Percentiles rank a stretch among this genome's conserved stretches.
These are phyloP conservation scores for Meta bourneti DNA, from an alignment of 2,888 invertebrate genomes.

Conservation along the genomic window DNA sequence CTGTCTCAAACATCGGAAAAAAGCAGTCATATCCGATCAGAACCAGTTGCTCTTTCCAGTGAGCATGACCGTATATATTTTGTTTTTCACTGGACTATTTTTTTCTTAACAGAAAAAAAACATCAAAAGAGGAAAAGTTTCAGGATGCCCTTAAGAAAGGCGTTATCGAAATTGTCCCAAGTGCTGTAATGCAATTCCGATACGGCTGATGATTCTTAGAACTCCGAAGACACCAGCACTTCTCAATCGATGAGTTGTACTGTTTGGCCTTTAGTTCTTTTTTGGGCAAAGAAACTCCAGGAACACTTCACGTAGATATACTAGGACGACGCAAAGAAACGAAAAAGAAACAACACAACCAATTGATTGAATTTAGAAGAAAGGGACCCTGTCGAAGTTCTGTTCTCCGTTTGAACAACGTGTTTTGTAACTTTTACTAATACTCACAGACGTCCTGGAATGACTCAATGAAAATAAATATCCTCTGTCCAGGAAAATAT, in stretches of 20 bases:
- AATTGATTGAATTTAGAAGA: conserved; percentile 60
- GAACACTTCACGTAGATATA: conserved; percentile 16
- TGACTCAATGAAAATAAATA: too few relatives aligned
- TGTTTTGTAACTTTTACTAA: not conserved
- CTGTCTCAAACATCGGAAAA: not conserved
- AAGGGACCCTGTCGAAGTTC: not conserved
- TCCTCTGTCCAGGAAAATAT: not conserved
- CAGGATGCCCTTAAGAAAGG: conserved; percentile 31
- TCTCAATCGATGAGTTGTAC: conserved; percentile 49
- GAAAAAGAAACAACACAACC: conserved; percentile 15
- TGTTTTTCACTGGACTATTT: conserved; percentile 12
- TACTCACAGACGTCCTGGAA: not conserved
- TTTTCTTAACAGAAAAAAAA: conserved; percentile 21
- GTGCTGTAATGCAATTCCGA: conserved; percentile 64
- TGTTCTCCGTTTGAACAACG: not conserved
- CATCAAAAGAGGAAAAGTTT: conserved; percentile 30
- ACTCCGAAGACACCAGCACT: conserved; percentile 33
- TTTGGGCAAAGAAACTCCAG: conserved; percentile 16
- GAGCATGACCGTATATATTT: conserved; percentile 24
- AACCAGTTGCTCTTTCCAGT: conserved; percentile 46
- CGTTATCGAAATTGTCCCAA: conserved; percentile 65
- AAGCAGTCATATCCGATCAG: conserved; percentile 1
- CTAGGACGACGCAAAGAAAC: conserved; percentile 37
- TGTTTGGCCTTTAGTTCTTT: conserved; percentile 32
- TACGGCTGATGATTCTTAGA: conserved; percentile 58